Base-by-base conservation (phyloP, 2,113 vertebrate genomes). In the Rhegmatorhina hoffmannsi region DNA sequence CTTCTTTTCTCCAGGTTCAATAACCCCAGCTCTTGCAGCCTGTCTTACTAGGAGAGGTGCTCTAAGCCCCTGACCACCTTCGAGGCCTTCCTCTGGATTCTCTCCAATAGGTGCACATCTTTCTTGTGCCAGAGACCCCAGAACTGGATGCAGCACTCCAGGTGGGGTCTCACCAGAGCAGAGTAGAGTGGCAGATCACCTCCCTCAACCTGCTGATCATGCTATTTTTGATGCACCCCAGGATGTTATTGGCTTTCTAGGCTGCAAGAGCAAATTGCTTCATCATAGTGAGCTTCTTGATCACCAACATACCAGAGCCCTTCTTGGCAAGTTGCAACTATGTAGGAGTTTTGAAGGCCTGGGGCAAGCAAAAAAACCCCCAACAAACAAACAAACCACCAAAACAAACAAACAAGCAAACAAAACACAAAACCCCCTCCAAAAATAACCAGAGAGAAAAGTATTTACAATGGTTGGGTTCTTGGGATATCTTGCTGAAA, bases 381-480 rank as follows among this genome's bases (percentile, higher is more conserved):
- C 7, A 47, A 47, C 17, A 47, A 47, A 20, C 38, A 38, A 38
- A 38, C 38, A 38, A 38, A 38, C 38, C 38, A 47, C 46, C 46
- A 10, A 58, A 58, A 12, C 18, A 31, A 33, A 52, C 25, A 52
- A 52, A 55, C 18, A 21, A n/a, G n/a, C 9, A n/a, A 55, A 56
- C 36, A 36, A 7, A 19, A 19, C 31, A 55, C 33, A 33, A 58
- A n/a, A 7, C 10, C 18, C 40, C 40, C 40, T 43, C 55, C 31
- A 6, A 59, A 58, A 23, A 25, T 34, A 34, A 24, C 9, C 58
- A 25, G 34, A 34, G 9, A 11, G 62, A 60, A 69, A 34, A 34
- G 1, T 24, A 50, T 14, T 63, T 9, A 1, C 15, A 53, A 7
- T 1, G 5, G 3, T 8, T 69, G 29, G 1, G 1, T 52, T 86